phyloP scores from a whole-genome alignment of 53 echinoderm and acorn worm genomes.

The Paracentrotus lividus region DNA sequence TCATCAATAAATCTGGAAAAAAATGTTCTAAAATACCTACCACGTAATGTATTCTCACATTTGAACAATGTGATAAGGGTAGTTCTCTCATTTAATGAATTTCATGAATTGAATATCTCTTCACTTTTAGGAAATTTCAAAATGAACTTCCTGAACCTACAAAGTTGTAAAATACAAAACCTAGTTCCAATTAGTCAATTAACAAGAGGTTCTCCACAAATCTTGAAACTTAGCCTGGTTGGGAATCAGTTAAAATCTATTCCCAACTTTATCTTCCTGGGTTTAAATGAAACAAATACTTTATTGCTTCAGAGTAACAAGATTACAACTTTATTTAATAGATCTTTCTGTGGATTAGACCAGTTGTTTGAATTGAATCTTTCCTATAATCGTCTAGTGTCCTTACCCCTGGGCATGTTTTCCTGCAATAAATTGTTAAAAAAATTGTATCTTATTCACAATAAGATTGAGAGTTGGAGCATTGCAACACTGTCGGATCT shows the following conservation, averaged over 20 bases:
- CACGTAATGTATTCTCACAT: background rate
- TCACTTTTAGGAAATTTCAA: background rate
- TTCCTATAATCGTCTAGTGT: background rate
- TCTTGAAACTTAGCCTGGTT: background rate
- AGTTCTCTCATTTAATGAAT: background rate
- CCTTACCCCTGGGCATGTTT: background rate
- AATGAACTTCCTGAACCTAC: background rate
- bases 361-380: background rate
- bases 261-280: background rate
- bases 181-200: background rate
- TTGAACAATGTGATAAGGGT: background rate
- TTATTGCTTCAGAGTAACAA: background rate
- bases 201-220: background rate
- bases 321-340: background rate
- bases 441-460: background rate
- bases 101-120: background rate
- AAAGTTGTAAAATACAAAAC: background rate
- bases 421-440: conserved; percentile 8
- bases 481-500: too few relatives aligned
- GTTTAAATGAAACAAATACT: conserved; percentile 12
- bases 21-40: background rate
- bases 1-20: background rate
- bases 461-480: background rate
- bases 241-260: background rate
- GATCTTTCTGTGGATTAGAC: conserved; percentile 30